Evolutionary conservation across 2,888 invertebrate genomes (phyloP).

Genomic region (Lithophane ornitopus): DNA sequence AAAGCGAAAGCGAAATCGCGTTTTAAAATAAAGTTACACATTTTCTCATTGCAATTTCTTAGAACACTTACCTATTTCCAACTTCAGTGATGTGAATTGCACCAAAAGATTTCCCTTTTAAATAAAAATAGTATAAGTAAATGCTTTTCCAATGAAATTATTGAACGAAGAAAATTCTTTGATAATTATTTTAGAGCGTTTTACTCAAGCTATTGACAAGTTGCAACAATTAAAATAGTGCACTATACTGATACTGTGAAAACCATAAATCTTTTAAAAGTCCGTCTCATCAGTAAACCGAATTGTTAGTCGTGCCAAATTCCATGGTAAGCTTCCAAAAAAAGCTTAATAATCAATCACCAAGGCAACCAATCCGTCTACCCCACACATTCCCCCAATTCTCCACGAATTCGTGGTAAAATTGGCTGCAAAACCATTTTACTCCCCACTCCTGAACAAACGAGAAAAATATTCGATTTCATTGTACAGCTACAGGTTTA

Average conservation of each 20-base stretch:
- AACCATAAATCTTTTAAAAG: background rate
- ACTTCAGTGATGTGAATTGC: background rate
- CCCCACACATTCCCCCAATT: conserved; percentile 4
- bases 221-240: background rate
- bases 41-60: background rate
- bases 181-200: background rate
- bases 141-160: background rate
- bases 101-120: background rate
- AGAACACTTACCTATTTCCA: background rate
- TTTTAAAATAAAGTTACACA: background rate
- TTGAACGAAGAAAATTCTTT: background rate
- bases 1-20: no score
- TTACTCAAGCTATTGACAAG: background rate
- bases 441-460: conserved; percentile 8
- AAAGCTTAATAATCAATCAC: conserved; percentile 20
- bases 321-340: conserved; percentile 8
- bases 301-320: conserved; percentile 3
- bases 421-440: conserved; percentile 6
- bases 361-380: background rate
- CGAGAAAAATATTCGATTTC: conserved; percentile 22
- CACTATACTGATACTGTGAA: background rate
- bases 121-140: no score
- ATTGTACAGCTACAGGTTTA: conserved; percentile 27
- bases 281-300: conserved; percentile 9
- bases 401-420: conserved; percentile 2